Conservation (phyloP, 2,797 vertebrate species). For the Spea hammondii region DNA sequence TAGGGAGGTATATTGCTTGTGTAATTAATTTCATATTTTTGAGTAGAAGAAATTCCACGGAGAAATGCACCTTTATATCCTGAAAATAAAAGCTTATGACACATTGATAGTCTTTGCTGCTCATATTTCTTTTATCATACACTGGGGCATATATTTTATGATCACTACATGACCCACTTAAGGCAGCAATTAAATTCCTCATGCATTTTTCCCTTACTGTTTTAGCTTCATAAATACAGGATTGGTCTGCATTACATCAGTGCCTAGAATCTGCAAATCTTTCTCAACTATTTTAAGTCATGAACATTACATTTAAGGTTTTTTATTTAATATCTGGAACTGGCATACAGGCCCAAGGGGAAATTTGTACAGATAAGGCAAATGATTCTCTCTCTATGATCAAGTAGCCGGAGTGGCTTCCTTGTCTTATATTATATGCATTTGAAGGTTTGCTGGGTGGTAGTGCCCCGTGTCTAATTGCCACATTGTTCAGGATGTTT, state of each 20-base stretch:
- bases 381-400: too few relatives aligned
- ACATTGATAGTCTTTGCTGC: constrained; percentile 54
- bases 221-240: constrained; percentile 35
- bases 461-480: too few relatives aligned
- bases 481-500: too few relatives aligned
- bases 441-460: too few relatives aligned
- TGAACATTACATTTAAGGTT: neutral
- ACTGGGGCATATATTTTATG: constrained; percentile 52
- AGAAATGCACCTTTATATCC: constrained; percentile 49
- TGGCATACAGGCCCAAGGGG: too few relatives aligned
- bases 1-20: constrained; percentile 43
- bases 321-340: neutral
- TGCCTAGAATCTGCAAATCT: constrained; percentile 12
- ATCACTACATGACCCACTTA: constrained; percentile 50
- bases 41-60: constrained; percentile 50
- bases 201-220: constrained; percentile 53
- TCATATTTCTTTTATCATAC: constrained; percentile 55
- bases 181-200: constrained; percentile 48
- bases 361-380: too few relatives aligned
- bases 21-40: constrained; percentile 57
- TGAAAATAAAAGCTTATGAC: constrained; percentile 49
- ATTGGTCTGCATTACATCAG: constrained; percentile 2
- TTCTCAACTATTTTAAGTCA: neutral
- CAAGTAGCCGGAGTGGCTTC: neutral
- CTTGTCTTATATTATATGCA: neutral